Conservation (phyloP, 2,797 vertebrate genomes). For the Anas flavirostris region DNA sequence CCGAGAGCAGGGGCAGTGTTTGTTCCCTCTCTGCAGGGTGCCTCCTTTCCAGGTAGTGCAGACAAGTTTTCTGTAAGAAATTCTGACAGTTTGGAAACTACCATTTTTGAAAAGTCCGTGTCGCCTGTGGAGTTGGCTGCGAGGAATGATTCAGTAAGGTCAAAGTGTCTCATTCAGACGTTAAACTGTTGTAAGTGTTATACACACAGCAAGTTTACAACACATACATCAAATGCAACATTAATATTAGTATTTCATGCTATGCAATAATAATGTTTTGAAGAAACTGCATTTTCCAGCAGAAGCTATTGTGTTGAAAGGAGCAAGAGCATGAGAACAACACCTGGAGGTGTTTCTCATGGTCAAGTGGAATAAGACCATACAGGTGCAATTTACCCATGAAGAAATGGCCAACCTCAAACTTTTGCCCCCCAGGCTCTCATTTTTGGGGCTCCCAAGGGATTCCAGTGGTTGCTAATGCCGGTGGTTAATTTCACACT, state of each 20-base stretch:
- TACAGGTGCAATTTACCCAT: slow-evolving; percentile 6
- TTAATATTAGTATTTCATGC: neutral
- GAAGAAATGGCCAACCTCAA: slow-evolving; percentile 2
- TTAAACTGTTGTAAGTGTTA: neutral
- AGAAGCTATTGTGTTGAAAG: neutral
- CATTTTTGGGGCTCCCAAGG: slow-evolving; percentile 6
- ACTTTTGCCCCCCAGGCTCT: neutral
- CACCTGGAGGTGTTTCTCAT: slow-evolving; percentile 55
- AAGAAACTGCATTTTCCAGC: neutral
- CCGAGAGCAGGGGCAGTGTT: too few species aligned
- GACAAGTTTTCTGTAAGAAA: neutral
- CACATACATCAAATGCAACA: neutral
- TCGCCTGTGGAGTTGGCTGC: neutral
- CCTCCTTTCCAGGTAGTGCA: neutral
- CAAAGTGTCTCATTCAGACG: neutral
- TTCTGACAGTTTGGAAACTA: neutral
- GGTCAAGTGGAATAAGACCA: slow-evolving; percentile 26
- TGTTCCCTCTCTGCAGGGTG: too few species aligned
- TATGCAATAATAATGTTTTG: neutral
- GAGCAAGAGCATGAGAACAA: slow-evolving; percentile 15
- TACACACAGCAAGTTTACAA: neutral
- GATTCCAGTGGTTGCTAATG: slow-evolving; percentile 34
- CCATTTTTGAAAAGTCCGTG: neutral
- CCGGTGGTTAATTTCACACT: neutral
- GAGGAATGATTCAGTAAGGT: neutral